A percentile compares a stretch with the other conserved stretches of the same genome.
These are phyloP conservation scores for Apis dorsata DNA, from an alignment of 1,140 invertebrate species.

Conservation along the genomic window DNA sequence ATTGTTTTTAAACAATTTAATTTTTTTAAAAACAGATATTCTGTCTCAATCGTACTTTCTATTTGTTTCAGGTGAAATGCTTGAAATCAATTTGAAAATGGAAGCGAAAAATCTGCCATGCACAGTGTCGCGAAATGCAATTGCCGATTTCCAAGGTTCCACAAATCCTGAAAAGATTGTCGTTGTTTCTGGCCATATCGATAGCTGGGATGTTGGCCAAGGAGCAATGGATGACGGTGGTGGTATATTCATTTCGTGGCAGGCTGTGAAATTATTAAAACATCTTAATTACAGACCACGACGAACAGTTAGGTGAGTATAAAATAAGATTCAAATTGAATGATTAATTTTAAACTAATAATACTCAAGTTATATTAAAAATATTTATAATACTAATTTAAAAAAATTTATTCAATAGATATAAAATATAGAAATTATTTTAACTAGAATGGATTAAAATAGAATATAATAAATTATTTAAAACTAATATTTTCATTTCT, in stretches of 20 bases:
- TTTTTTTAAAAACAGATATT: neutral
- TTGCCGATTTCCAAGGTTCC: slow-evolving; percentile 86
- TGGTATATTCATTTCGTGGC: slow-evolving; percentile 91
- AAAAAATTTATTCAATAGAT: neutral
- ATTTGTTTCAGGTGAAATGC: slow-evolving; percentile 74
- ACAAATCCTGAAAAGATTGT: slow-evolving; percentile 84
- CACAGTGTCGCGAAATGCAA: slow-evolving; percentile 85
- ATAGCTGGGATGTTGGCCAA: slow-evolving; percentile 94
- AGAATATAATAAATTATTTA: no score
- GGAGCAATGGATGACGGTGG: slow-evolving; percentile 94
- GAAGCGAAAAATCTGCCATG: slow-evolving; percentile 79
- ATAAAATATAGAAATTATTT: no score
- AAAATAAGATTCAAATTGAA: neutral
- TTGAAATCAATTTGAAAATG: slow-evolving; percentile 82
- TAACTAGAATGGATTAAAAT: no score
- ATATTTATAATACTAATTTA: no score
- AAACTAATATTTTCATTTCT: no score
- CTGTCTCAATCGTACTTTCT: neutral
- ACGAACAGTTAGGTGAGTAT: slow-evolving; percentile 84
- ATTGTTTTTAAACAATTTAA: no score
- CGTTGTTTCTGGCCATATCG: slow-evolving; percentile 91
- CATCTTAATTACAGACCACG: slow-evolving; percentile 84
- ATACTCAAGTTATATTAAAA: no score
- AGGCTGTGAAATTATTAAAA: slow-evolving; percentile 85
- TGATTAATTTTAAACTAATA: neutral